These are phyloP conservation scores for Heloderma charlesbogerti DNA, from an alignment of 2,113 vertebrate genomes.

Conservation along the genomic window DNA sequence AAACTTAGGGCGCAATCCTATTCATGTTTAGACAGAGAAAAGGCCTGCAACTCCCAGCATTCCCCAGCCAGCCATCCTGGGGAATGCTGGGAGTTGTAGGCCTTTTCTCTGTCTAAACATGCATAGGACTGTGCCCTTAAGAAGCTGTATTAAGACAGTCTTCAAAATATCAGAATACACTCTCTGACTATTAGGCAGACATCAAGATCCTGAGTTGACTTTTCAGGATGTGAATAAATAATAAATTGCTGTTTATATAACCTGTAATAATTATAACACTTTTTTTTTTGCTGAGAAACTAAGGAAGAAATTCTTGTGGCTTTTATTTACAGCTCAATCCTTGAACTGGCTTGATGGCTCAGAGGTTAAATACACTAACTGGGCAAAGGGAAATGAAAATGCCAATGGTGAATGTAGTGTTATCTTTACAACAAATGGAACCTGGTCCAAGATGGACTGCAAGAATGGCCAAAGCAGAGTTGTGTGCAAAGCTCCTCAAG, in stretches of 20 bases:
- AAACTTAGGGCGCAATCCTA: too few species aligned
- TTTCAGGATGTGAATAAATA: neutral
- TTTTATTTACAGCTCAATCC: slow-evolving; percentile 67
- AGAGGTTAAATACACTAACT: slow-evolving; percentile 82
- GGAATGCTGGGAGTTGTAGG: too few species aligned
- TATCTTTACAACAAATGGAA: slow-evolving; percentile 81
- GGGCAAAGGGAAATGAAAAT: slow-evolving; percentile 73
- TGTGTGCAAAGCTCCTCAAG: slow-evolving; percentile 87
- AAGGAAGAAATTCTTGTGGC: slow-evolving; percentile 16
- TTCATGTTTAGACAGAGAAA: too few species aligned
- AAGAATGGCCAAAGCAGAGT: slow-evolving; percentile 79
- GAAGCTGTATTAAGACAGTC: too few species aligned
- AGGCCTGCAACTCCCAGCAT: too few species aligned
- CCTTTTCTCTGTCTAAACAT: too few species aligned
- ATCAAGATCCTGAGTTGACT: neutral
- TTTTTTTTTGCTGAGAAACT: slow-evolving; percentile 35
- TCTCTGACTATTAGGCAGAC: neutral
- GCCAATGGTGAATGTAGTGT: slow-evolving; percentile 78
- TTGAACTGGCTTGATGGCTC: slow-evolving; percentile 88
- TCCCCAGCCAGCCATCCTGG: too few species aligned
- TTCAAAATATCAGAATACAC: neutral
- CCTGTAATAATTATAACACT: neutral
- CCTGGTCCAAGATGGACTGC: slow-evolving; percentile 86
- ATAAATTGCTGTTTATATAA: neutral
- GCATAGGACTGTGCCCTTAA: too few species aligned